Base-by-base conservation (phyloP, 2,113 vertebrate species). In the Saimiri boliviensis region DNA sequence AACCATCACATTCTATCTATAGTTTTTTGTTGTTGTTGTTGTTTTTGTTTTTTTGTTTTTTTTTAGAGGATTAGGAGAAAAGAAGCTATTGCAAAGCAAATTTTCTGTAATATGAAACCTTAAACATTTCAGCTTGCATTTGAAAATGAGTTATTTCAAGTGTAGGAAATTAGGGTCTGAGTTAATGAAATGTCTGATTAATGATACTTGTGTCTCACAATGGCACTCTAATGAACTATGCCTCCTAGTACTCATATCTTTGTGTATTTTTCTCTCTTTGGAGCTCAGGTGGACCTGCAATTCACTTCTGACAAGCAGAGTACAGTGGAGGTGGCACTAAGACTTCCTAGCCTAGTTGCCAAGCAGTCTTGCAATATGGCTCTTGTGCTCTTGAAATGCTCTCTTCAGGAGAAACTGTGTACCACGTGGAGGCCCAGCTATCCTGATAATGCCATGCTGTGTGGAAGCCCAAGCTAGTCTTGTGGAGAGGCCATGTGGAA, bases 101-200 rank as follows among this genome's bases (percentile, higher is more conserved):
- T 17, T 56, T 81, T 11, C 25, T 42, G 7, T 52, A 81, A n/a
- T 77, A 73, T 77, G 63, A 96, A 93, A 14, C 40, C 30, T 93
- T 73, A 66, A 7, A 85, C 42, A 77, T 49, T 23, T 52, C n/a
- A 30, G 13, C 54, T 91, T 60, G 20, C 2, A 25, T 86, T 96
- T 83, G 45, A 76, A 77, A 91, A 86, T 83, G 12, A 93, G 71
- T 76, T 85, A n/a, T 17, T 70, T 47, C 37, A 40, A 85, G 23
- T 63, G 40, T 37, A 45, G 42, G 25, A 93, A 82, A 81, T 77
- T 60, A 54, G 49, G 45, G 5, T 86, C 27, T 66, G 42, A 79
- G 80, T 82, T 96, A 73, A 80, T 74, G 13, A 73, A 86, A 89
- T 68, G 45, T 77, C 56, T 90, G 63, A 47, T 86, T 60, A 63